Percentiles rank a stretch among this genome's conserved stretches.
phyloP scores from a whole-genome alignment of 2,888 invertebrate genomes.

The Autographa gamma region DNA sequence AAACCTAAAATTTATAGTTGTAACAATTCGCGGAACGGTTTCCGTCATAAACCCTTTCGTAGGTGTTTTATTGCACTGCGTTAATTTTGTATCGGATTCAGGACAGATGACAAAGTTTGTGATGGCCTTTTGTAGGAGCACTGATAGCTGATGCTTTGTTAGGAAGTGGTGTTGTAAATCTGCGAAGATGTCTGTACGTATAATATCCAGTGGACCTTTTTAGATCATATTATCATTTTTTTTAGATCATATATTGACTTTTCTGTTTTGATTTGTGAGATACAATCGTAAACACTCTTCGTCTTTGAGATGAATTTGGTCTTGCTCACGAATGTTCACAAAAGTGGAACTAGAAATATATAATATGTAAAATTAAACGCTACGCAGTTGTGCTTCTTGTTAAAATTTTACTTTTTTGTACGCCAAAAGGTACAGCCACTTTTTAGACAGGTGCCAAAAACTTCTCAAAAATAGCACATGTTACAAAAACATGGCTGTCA shows the following conservation, averaged over 20 bases:
- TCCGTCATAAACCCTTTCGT: constrained; percentile 74
- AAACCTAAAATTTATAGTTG: constrained; percentile 79
- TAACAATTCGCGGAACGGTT: constrained; percentile 83
- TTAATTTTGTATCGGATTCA: constrained; percentile 61
- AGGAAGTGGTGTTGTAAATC: constrained; percentile 35
- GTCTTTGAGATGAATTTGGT: too few relatives aligned
- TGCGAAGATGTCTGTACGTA: not conserved
- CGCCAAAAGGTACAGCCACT: constrained; percentile 30
- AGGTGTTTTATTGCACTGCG: constrained; percentile 67
- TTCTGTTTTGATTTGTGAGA: not conserved
- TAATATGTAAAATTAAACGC: too few relatives aligned
- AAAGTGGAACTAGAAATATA: too few relatives aligned
- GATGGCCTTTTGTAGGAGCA: constrained; percentile 47
- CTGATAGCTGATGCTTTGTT: constrained; percentile 44
- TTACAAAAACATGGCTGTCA: constrained; percentile 42
- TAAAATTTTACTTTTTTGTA: constrained; percentile 11
- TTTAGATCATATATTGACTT: not conserved
- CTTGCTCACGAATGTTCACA: too few relatives aligned
- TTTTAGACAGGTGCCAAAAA: constrained; percentile 30
- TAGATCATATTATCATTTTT: not conserved
- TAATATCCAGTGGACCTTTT: not conserved
- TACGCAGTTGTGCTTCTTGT: not conserved
- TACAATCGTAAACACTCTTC: too few relatives aligned
- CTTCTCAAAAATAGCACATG: constrained; percentile 39
- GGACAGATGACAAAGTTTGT: constrained; percentile 63